phyloP scores from a whole-genome alignment of 2,888 invertebrate species.

The Nebria salina region DNA sequence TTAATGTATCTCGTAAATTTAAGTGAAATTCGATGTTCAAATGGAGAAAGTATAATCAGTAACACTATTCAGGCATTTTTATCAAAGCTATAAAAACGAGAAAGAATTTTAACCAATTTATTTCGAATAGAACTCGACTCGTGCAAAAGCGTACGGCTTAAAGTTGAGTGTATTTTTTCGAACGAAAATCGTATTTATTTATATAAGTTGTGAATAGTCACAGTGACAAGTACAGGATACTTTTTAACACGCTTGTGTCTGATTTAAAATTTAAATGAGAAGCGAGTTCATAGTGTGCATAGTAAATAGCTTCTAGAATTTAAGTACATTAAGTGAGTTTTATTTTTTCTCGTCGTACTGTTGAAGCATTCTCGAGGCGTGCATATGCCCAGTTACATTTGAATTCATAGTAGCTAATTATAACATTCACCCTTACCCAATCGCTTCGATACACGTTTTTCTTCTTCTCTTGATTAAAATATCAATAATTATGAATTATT shows the following conservation, averaged over 20 bases:
- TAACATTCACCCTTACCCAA: background rate
- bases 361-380: background rate
- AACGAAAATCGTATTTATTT: background rate
- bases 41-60: background rate
- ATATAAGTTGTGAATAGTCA: background rate
- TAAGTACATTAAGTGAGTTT: background rate
- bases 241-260: background rate
- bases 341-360: background rate
- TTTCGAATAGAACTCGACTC: background rate
- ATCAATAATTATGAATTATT: background rate
- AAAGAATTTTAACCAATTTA: background rate
- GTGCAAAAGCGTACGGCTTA: too few species aligned
- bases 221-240: constrained; percentile 1
- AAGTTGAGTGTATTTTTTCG: background rate
- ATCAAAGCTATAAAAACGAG: background rate
- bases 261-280: background rate
- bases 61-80: background rate
- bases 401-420: background rate
- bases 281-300: background rate
- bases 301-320: background rate
- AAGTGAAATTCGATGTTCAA: background rate
- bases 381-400: background rate
- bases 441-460: background rate
- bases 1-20: background rate
- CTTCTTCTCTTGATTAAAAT: background rate